Evolutionary conservation across 2,797 vertebrate genomes (phyloP).

Genomic region (Platalea minor): DNA sequence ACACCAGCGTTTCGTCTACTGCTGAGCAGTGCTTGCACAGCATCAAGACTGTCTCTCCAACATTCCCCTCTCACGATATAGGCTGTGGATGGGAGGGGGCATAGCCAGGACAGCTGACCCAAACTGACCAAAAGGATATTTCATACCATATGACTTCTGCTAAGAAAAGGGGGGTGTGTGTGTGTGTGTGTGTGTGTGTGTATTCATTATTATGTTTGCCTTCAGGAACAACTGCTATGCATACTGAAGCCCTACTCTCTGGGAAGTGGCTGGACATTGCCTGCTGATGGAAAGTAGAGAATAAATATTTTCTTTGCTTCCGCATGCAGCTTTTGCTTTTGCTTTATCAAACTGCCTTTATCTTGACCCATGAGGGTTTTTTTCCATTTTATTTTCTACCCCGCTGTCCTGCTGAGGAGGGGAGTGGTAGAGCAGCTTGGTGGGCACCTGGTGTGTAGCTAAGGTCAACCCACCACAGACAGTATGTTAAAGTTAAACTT

Average conservation of each 20-base stretch:
- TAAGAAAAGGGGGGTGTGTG: neutral
- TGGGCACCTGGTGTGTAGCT: neutral
- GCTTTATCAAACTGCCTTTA: neutral
- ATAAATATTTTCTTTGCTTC: neutral
- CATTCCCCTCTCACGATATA: neutral
- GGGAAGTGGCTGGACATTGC: neutral
- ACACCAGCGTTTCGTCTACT: neutral
- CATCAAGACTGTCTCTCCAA: neutral
- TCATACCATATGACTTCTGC: neutral
- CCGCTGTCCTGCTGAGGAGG: neutral
- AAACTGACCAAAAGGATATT: neutral
- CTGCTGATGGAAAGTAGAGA: neutral
- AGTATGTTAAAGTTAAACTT: neutral
- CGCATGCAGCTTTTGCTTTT: neutral
- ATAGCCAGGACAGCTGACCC: neutral
- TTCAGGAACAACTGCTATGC: neutral
- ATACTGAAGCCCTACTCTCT: neutral
- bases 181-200: no score
- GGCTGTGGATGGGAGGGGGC: neutral
- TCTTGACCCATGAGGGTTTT: neutral
- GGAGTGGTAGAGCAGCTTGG: neutral
- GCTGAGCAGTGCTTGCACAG: neutral
- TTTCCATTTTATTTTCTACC: neutral
- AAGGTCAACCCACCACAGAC: neutral
- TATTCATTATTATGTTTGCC: neutral